Evolutionary conservation across 2,888 invertebrate genomes (phyloP).

Genomic region (Dryobota labecula): DNA sequence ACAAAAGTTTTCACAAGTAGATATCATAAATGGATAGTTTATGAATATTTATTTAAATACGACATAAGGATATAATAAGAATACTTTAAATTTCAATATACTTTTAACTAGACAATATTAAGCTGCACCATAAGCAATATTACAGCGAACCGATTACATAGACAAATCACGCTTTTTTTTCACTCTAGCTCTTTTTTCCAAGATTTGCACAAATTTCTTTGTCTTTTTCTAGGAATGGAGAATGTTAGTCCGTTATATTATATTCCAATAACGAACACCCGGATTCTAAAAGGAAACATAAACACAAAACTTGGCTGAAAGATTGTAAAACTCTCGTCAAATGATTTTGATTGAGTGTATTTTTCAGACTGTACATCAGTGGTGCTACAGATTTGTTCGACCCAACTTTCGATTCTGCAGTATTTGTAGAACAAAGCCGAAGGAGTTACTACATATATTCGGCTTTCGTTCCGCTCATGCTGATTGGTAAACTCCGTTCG

Average conservation of each 20-base stretch:
- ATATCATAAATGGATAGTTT: slow-evolving; percentile 19
- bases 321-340: neutral
- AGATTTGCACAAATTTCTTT: neutral
- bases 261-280: neutral
- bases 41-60: slow-evolving; percentile 19
- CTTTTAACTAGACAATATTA: slow-evolving; percentile 22
- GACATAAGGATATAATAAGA: slow-evolving; percentile 20
- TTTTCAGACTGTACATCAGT: neutral
- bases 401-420: neutral
- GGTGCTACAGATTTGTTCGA: neutral
- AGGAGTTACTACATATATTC: neutral
- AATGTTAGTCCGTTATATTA: slow-evolving; percentile 28
- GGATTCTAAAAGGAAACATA: neutral
- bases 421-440: neutral
- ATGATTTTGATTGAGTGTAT: neutral
- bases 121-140: slow-evolving; percentile 43
- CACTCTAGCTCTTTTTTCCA: neutral
- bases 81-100: slow-evolving; percentile 45
- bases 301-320: neutral
- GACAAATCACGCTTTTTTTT: slow-evolving; percentile 2
- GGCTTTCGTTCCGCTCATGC: neutral
- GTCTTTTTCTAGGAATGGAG: neutral
- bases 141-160: slow-evolving; percentile 41
- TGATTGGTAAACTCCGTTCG: neutral
- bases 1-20: slow-evolving; percentile 19